Percentiles rank a stretch among this genome's conserved stretches.
Evolutionary conservation across 2,888 invertebrate species (phyloP).

Genomic region (Parnassius apollo): DNA sequence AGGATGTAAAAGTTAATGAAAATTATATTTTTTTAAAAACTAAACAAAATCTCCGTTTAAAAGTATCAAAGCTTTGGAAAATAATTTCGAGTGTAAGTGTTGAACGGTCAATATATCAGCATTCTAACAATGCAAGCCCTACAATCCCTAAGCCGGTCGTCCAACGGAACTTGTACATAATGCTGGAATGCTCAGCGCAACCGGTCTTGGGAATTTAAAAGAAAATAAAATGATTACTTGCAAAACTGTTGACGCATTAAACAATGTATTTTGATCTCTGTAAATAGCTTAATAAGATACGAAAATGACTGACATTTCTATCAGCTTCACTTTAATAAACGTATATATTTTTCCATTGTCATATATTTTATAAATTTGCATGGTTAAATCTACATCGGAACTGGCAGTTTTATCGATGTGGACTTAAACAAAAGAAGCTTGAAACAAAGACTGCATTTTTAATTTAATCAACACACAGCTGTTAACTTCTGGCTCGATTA

Average conservation of each 20-base stretch:
- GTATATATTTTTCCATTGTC: neutral
- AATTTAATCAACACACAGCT: too few relatives aligned
- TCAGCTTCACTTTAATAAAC: neutral
- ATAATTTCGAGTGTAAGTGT: neutral
- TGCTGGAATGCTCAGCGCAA: slow-evolving; percentile 12
- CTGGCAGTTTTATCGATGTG: too few relatives aligned
- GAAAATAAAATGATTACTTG: slow-evolving; percentile 17
- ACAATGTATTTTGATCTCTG: slow-evolving; percentile 2
- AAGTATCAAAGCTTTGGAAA: too few relatives aligned
- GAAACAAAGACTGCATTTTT: too few relatives aligned
- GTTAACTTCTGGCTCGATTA: too few relatives aligned
- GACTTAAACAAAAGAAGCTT: too few relatives aligned
- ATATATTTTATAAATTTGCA: neutral
- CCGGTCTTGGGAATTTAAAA: slow-evolving; percentile 27
- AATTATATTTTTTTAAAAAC: too few relatives aligned
- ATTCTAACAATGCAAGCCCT: slow-evolving; percentile 26
- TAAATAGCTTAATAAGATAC: neutral
- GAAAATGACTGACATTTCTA: too few relatives aligned
- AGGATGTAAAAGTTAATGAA: too few relatives aligned
- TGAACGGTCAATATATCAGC: slow-evolving; percentile 13
- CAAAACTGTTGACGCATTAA: slow-evolving; percentile 20
- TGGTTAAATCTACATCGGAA: too few relatives aligned
- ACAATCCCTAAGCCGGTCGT: slow-evolving; percentile 26
- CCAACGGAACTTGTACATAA: slow-evolving; percentile 27
- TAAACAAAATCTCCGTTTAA: too few relatives aligned